Evolutionary conservation across 2,888 invertebrate genomes (phyloP).

Genomic region (Elmis aenea): DNA sequence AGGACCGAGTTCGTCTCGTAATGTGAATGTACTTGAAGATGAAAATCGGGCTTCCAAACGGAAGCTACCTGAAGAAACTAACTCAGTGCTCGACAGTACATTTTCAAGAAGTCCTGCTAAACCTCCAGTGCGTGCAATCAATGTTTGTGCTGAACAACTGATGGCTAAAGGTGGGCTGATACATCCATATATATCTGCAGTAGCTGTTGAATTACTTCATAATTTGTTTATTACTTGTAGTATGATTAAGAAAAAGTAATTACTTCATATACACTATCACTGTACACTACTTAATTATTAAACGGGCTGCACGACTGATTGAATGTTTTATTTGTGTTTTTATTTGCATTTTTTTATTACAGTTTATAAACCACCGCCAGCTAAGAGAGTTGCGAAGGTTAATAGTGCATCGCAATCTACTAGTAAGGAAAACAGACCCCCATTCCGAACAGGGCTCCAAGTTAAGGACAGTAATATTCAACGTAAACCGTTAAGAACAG

Average conservation of each 20-base stretch:
- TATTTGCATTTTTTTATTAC: too few relatives aligned
- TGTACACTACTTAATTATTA: too few relatives aligned
- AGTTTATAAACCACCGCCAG: too few relatives aligned
- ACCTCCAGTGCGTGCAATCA: slow-evolving; percentile 9
- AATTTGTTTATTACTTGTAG: slow-evolving; percentile 11
- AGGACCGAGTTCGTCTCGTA: slow-evolving; percentile 23
- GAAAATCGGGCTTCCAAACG: slow-evolving; percentile 6
- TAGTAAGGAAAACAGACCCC: too few relatives aligned
- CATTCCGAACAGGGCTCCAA: too few relatives aligned
- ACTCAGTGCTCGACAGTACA: slow-evolving; percentile 25
- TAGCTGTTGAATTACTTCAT: slow-evolving; percentile 31
- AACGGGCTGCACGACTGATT: too few relatives aligned
- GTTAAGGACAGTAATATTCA: too few relatives aligned
- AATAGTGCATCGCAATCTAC: too few relatives aligned
- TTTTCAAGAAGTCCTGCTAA: slow-evolving; percentile 18
- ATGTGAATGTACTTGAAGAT: slow-evolving; percentile 18
- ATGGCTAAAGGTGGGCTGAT: slow-evolving; percentile 39
- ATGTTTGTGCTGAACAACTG: slow-evolving; percentile 24
- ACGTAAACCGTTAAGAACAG: too few relatives aligned
- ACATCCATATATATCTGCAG: slow-evolving; percentile 30
- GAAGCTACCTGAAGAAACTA: slow-evolving; percentile 16
- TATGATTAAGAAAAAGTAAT: slow-evolving; percentile 11
- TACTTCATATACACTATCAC: too few relatives aligned
- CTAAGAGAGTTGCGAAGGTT: too few relatives aligned
- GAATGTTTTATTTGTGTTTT: too few relatives aligned